phyloP scores from a whole-genome alignment of 2,113 vertebrate genomes.

The Morone chrysops region DNA sequence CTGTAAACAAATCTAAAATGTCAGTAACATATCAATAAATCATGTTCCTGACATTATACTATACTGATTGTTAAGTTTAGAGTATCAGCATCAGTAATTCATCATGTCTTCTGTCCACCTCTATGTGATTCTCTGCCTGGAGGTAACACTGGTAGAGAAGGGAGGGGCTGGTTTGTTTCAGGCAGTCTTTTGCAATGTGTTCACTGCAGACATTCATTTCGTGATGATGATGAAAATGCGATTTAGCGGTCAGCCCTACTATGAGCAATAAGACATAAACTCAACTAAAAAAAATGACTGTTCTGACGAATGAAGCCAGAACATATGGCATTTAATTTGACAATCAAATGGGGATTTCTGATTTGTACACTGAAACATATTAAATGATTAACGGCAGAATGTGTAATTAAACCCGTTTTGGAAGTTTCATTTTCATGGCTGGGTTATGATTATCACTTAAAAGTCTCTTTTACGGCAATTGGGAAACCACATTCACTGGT shows the following conservation, averaged over 20 bases:
- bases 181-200: too few species aligned
- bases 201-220: too few species aligned
- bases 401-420: not conserved
- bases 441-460: not conserved
- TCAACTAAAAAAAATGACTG: not conserved
- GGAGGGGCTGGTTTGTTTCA: too few species aligned
- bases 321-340: not conserved
- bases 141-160: too few species aligned
- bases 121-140: too few species aligned
- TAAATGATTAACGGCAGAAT: not conserved
- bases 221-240: too few species aligned
- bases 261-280: not conserved
- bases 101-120: too few species aligned
- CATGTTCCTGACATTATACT: too few species aligned
- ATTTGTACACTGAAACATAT: not conserved
- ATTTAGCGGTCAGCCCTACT: not conserved
- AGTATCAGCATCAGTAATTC: too few species aligned
- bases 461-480: not conserved
- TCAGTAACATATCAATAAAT: too few species aligned
- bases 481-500: not conserved
- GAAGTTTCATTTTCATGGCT: not conserved
- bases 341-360: not conserved
- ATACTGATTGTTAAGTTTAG: too few species aligned
- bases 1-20: too few species aligned
- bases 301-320: not conserved